phyloP scores from a whole-genome alignment of 2,888 invertebrate species.

The Hylaea fasciaria region DNA sequence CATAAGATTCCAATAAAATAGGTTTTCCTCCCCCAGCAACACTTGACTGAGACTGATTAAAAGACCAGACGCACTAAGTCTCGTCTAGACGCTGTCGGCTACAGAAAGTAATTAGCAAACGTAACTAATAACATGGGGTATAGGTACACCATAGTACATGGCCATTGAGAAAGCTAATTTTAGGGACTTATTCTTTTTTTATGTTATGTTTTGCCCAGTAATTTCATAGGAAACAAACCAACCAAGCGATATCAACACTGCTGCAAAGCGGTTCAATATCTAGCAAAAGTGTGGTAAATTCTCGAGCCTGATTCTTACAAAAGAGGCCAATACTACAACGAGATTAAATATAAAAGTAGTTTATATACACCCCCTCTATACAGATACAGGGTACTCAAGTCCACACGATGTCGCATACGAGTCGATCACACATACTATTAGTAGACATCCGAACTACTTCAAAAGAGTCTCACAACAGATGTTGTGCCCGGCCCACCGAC shows the following conservation, averaged over 20 bases:
- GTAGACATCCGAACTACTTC: conserved; percentile 68
- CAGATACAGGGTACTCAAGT: neutral
- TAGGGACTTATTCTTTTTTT: neutral
- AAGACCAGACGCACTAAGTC: conserved; percentile 6
- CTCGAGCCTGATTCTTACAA: no score
- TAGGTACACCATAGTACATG: no score
- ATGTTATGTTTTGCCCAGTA: no score
- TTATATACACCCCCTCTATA: no score
- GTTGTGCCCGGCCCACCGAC: conserved; percentile 41
- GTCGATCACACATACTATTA: conserved; percentile 50
- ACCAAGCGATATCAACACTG: no score
- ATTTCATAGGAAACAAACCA: no score
- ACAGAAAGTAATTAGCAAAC: conserved; percentile 14
- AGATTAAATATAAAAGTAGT: no score
- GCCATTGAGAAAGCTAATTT: conserved; percentile 9
- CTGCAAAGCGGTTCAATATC: no score
- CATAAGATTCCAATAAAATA: conserved; percentile 1
- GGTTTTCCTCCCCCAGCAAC: neutral
- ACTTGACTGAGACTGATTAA: conserved; percentile 6
- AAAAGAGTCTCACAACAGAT: conserved; percentile 60
- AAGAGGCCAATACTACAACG: no score
- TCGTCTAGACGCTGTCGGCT: conserved; percentile 20
- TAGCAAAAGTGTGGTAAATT: no score
- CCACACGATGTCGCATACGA: conserved; percentile 11
- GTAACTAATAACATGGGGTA: neutral